Base-by-base conservation (phyloP, 1,140 invertebrate species). In the Schlechtendalia chinensis region DNA sequence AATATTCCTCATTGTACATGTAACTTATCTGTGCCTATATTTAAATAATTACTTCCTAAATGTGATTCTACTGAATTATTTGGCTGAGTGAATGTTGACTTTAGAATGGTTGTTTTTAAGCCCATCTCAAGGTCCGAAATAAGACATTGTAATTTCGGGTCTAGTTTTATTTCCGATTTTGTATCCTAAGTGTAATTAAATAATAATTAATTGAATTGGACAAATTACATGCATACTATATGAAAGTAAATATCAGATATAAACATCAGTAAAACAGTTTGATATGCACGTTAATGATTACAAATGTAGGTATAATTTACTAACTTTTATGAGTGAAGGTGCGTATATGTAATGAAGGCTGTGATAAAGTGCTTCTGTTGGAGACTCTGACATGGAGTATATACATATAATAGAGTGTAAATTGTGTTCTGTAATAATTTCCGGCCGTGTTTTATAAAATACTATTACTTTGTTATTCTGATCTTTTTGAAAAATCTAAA, bases 331-430 rank as follows among this genome's bases (percentile, higher is more conserved):
- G n/a, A 90, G 83, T 80, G 87, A 83, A 45, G 86, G 86, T 16
- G 84, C 84, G 83, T 86, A 88, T 19, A 89, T 85, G 80, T 88
- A 88, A 81, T 89, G 87, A 1, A 90, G 83, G 58, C 86, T 84
- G 84, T 90, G 87, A 82, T 89, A 89, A 5, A 90, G 85, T 6
- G 88, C 85, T 80, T 84, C 87, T 1, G 89, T 83, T 8, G 89
- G 89, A 8, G 89, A 90, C 74, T 89, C 88, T 8, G 88, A 81
- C 86, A 90, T 89, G 0, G 89, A 88, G 5, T 88, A 88, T 1
- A 89, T 86, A 82, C 87, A 86, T 32, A 90, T 84, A 82, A 87
- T 87, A 6, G 83, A 84, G 75, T 88, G 85, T 6, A 89, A 82
- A 82, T 90, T 90, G 69, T 88, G 87, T 32, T 86, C 86, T 6